These are phyloP conservation scores for Paramuricea clavata DNA, from an alignment of 92 coral and sea anemone genomes.

Conservation along the genomic window DNA sequence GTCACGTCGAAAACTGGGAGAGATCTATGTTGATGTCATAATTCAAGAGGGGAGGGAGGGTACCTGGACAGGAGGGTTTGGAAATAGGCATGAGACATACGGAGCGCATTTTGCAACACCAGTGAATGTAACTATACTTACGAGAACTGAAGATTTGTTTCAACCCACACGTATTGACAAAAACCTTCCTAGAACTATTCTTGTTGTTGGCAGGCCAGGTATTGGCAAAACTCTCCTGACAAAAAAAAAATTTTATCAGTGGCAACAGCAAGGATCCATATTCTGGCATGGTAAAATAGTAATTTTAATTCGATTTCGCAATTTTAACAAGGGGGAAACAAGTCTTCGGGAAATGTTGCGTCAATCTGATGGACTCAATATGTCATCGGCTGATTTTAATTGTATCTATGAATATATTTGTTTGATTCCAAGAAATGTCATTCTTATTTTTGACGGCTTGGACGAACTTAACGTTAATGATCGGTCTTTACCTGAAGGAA, in stretches of 20 bases:
- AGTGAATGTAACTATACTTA: background rate
- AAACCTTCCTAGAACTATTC: background rate
- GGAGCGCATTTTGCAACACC: background rate
- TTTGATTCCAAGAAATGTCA: constrained; percentile 37
- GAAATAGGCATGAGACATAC: constrained; percentile 10
- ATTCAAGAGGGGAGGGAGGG: constrained; percentile 15
- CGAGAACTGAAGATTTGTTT: background rate
- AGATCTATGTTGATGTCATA: constrained; percentile 11
- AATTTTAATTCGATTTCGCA: constrained; percentile 38
- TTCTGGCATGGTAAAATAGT: constrained; percentile 3
- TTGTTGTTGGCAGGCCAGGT: constrained; percentile 53
- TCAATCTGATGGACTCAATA: background rate
- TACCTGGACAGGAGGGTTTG: background rate
- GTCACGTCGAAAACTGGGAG: background rate
- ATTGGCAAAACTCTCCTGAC: constrained; percentile 47
- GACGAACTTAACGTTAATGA: constrained; percentile 45
- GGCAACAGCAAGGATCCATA: constrained; percentile 8
- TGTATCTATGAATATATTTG: constrained; percentile 2
- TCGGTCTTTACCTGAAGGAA: background rate
- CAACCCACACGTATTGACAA: background rate
- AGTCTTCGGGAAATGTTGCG: constrained; percentile 45
- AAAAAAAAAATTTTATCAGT: constrained; percentile 37
- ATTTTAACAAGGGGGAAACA: constrained; percentile 7
- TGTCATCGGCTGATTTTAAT: background rate
- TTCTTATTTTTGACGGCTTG: constrained; percentile 64